Conservation (phyloP, 2,113 vertebrate genomes). For the Oryzias woworae region DNA sequence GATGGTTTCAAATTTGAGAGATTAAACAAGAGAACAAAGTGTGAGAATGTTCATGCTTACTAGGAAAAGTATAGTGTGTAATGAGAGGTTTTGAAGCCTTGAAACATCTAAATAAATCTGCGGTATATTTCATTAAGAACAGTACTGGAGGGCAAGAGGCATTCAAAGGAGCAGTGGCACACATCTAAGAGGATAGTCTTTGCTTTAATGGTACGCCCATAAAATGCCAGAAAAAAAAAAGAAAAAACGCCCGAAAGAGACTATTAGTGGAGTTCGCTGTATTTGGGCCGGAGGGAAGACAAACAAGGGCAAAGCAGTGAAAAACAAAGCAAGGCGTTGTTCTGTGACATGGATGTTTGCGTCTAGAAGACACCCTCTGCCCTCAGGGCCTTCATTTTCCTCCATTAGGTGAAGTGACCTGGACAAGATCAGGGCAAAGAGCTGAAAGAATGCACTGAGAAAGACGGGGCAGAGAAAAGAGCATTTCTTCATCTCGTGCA, state of each 20-base stretch:
- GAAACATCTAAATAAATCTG: too few relatives aligned
- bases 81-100: too few relatives aligned
- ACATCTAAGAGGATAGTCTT: slow-evolving; percentile 52
- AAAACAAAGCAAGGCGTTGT: slow-evolving; percentile 44
- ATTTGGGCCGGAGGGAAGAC: slow-evolving; percentile 30
- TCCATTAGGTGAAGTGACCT: slow-evolving; percentile 77
- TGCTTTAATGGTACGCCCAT: slow-evolving; percentile 60
- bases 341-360: slow-evolving; percentile 45
- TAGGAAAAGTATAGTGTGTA: too few relatives aligned
- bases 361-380: slow-evolving; percentile 44
- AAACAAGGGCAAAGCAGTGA: slow-evolving; percentile 12
- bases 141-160: slow-evolving; percentile 18
- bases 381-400: slow-evolving; percentile 51
- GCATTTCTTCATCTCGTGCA: slow-evolving; percentile 31
- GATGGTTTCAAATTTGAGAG: too few relatives aligned
- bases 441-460: slow-evolving; percentile 57
- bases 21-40: too few relatives aligned
- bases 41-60: too few relatives aligned
- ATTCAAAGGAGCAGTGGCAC: slow-evolving; percentile 46
- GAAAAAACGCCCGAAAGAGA: slow-evolving; percentile 34
- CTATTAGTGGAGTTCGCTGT: slow-evolving; percentile 62
- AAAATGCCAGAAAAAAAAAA: slow-evolving; percentile 66
- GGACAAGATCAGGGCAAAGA: slow-evolving; percentile 62
- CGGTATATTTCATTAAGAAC: neutral
- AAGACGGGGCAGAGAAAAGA: slow-evolving; percentile 43